Evolutionary conservation across 2,888 invertebrate genomes (phyloP).

Genomic region (Pelosia muscerda): DNA sequence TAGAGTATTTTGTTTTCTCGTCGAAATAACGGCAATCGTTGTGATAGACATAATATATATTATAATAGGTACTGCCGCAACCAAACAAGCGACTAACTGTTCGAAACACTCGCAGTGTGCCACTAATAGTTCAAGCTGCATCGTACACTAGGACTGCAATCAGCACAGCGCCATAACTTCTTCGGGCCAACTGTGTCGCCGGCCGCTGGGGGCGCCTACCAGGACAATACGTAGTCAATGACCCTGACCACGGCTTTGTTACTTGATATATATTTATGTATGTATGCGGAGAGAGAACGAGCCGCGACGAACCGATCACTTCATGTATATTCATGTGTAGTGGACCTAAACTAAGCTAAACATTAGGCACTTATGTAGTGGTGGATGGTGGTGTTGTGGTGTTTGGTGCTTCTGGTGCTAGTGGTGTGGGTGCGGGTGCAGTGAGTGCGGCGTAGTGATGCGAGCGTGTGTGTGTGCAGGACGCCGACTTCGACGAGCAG

Average conservation of each 20-base stretch:
- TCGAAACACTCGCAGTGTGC: not conserved
- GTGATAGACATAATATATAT: too few species aligned
- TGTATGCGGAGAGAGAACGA: not conserved
- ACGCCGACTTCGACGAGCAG: conserved; percentile 77
- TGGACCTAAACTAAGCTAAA: conserved; percentile 2
- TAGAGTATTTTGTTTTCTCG: too few species aligned
- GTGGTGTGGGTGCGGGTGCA: conserved; percentile 39
- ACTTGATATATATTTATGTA: not conserved
- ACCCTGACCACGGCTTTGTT: not conserved
- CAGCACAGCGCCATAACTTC: not conserved
- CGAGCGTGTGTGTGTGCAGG: conserved; percentile 76
- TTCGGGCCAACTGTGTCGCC: not conserved
- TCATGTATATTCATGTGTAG: conserved; percentile 1
- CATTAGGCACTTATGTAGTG: conserved; percentile 2
- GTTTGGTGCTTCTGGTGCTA: conserved; percentile 37
- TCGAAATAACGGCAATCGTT: too few species aligned
- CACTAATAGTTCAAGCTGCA: not conserved
- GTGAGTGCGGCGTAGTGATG: conserved; percentile 51
- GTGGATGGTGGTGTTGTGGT: conserved; percentile 41
- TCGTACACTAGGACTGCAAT: not conserved
- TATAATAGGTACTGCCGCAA: too few species aligned
- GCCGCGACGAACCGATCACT: not conserved
- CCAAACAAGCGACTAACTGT: too few species aligned
- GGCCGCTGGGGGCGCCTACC: too few species aligned
- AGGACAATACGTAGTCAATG: too few species aligned